Conservation (phyloP, 2,113 vertebrate genomes). For the Furnarius figulus region DNA sequence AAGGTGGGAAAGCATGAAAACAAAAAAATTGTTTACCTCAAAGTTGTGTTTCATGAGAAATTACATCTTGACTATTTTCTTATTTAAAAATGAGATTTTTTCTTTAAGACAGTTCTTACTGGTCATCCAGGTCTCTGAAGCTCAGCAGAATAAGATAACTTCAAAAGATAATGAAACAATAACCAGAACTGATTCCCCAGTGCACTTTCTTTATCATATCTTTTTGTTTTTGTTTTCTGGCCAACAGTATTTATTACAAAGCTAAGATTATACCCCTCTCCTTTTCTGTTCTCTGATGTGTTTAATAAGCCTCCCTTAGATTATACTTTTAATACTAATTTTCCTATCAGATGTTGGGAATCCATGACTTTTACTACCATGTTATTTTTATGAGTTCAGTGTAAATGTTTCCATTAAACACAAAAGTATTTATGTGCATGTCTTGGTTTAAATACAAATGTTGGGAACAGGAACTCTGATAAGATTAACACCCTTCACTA, state of each 20-base stretch:
- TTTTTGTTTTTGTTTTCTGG: neutral
- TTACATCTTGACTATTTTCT: neutral
- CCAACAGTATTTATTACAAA: neutral
- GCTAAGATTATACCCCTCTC: neutral
- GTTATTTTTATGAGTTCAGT: neutral
- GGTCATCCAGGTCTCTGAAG: neutral
- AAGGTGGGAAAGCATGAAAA: neutral
- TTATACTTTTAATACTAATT: neutral
- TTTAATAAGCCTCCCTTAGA: neutral
- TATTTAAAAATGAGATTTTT: neutral
- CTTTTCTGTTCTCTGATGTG: neutral
- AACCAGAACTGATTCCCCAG: neutral
- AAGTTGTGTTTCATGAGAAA: neutral
- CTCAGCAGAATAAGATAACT: neutral
- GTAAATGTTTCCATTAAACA: neutral
- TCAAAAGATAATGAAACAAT: slow-evolving; percentile 37
- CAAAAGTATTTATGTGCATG: neutral
- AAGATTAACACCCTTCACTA: neutral
- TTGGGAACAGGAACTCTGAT: neutral
- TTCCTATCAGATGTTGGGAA: neutral
- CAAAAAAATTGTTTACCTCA: neutral
- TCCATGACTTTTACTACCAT: neutral
- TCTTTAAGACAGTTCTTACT: neutral
- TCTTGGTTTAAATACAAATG: neutral
- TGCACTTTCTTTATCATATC: neutral